Base-by-base conservation (phyloP, 2,888 invertebrate genomes). In the Arctia plantaginis region DNA sequence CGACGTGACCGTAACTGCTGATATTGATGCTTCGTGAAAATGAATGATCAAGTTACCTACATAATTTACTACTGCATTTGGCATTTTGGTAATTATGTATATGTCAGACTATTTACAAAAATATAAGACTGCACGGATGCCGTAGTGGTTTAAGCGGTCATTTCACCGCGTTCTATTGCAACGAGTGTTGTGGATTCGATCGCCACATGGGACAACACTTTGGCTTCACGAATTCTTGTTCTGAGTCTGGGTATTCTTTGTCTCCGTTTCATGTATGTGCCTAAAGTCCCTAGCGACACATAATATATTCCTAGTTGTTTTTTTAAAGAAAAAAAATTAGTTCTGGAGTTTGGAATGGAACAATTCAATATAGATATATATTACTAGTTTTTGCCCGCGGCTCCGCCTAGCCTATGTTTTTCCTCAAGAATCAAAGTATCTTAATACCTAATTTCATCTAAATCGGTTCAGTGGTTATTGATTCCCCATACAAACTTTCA, bases 1-100 rank as follows among this genome's bases (percentile, higher is more conserved):
- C 90, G 86, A 91, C 86, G 84, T 88, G 86, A 88, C 79, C 80
- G 80, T 80, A 86, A 85, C 86, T 75, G 78, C 80, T 80, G 75
- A 81, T 84, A 78, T 82, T 82, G 74, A 81, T 81, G 77, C 44
- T 20, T 27, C 66, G 35, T 44, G 41, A 66, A 66, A 75, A 72
- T 59, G 71, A 71, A 55, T 69, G 47, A 64, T 44, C 13, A 4
- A 18, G 67, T 55, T n/a, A 55, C 18, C 44, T 33, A 30, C n/a
- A 39, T 64, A n/a, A 12, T 12, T 51, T 35, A 35, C 35, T 15
- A 39, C 0, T 59, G 12, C 35, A 39, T 59, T 69, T 69, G 13
- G 23, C 33, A 51, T 68, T 51, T 68, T 13, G 1, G 47, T 51
- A 33, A 47, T 15, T 1, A 51, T 33, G 12, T 27, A 69, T 12